These are phyloP conservation scores for Leucopsar rothschildi DNA, from an alignment of 2,113 vertebrate genomes.

Conservation along the genomic window DNA sequence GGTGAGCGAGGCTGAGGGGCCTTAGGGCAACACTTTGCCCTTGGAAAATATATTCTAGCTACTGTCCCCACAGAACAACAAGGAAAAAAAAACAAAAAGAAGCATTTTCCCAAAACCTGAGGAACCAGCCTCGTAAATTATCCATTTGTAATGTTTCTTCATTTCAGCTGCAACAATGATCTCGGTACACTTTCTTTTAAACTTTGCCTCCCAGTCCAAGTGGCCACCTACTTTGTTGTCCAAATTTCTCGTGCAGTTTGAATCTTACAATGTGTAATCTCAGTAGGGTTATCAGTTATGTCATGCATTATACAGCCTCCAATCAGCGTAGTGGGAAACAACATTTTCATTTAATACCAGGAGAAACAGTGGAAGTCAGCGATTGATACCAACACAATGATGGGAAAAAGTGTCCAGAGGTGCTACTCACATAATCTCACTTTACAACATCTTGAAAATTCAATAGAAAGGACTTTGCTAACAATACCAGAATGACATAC, in stretches of 20 bases:
- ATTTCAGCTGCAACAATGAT: constrained; percentile 47
- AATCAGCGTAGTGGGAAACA: constrained; percentile 82
- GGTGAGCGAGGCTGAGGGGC: background rate
- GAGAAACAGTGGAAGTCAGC: constrained; percentile 86
- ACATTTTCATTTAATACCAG: constrained; percentile 80
- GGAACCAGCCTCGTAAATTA: constrained; percentile 17
- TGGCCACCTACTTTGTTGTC: constrained; percentile 54
- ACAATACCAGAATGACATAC: constrained; percentile 79
- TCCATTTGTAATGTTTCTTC: constrained; percentile 7
- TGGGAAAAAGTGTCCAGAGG: constrained; percentile 86
- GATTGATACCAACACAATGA: constrained; percentile 89
- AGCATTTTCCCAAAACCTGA: background rate
- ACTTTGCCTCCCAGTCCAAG: constrained; percentile 31
- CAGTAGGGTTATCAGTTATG: constrained; percentile 79
- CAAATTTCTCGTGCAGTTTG: constrained; percentile 24
- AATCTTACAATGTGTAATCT: constrained; percentile 74
- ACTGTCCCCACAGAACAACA: background rate
- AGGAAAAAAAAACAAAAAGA: background rate
- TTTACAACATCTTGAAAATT: constrained; percentile 84
- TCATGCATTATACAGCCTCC: constrained; percentile 75
- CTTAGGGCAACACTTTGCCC: background rate
- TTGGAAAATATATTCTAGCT: background rate
- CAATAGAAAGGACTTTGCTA: constrained; percentile 76
- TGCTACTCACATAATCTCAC: constrained; percentile 81
- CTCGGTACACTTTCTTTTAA: background rate